Conservation (phyloP, 2,888 invertebrate species). For the Hydroisotoma schaefferi region DNA sequence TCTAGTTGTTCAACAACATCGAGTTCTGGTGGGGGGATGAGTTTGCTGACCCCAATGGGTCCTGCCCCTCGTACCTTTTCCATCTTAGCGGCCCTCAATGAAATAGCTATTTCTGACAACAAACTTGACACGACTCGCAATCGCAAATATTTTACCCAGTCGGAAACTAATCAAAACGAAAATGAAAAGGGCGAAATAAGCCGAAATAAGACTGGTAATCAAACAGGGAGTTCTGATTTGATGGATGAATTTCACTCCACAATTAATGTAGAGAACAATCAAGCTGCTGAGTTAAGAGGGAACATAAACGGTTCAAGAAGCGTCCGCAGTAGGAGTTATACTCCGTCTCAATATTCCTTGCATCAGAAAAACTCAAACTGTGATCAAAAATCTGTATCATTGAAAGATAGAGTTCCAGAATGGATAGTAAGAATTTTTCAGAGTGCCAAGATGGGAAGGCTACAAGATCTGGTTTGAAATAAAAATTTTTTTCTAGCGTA, state of each 20-base stretch:
- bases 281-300: too few species aligned
- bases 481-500: neutral
- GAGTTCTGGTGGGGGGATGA: slow-evolving; percentile 11
- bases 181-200: too few species aligned
- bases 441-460: slow-evolving; percentile 51
- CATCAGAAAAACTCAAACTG: too few species aligned
- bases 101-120: slow-evolving; percentile 12
- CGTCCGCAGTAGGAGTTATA: too few species aligned
- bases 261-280: too few species aligned
- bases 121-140: too few species aligned
- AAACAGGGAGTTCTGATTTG: too few species aligned
- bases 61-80: slow-evolving; percentile 42
- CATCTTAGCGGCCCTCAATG: slow-evolving; percentile 45
- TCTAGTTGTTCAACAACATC: slow-evolving; percentile 37
- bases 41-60: slow-evolving; percentile 21
- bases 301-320: too few species aligned
- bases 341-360: too few species aligned
- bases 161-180: too few species aligned
- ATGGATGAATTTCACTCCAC: slow-evolving; percentile 5
- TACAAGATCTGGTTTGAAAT: slow-evolving; percentile 52
- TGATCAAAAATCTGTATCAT: too few species aligned
- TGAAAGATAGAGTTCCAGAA: slow-evolving; percentile 51
- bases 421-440: slow-evolving; percentile 53
- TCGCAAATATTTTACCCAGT: too few species aligned
- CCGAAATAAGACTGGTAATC: slow-evolving; percentile 28